Evolutionary conservation across 2,888 invertebrate species (phyloP).

Genomic region (Meiosimyza decipiens): DNA sequence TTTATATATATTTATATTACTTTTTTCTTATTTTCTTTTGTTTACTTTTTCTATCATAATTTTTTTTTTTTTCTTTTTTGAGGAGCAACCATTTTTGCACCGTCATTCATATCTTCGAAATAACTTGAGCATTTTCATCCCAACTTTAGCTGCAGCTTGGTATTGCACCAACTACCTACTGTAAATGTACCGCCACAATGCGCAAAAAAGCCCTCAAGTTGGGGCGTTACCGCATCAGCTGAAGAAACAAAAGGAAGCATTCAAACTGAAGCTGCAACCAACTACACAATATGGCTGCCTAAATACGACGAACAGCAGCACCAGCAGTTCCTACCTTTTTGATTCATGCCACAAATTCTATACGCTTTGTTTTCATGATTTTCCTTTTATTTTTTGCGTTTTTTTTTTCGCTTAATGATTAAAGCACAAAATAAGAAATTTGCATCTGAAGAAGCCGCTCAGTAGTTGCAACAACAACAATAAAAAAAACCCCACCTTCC

Average conservation of each 20-base stretch:
- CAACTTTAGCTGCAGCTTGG: background rate
- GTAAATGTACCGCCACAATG: too few relatives aligned
- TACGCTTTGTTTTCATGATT: constrained; percentile 32
- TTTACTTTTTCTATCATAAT: too few relatives aligned
- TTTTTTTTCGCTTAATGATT: background rate
- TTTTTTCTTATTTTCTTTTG: too few relatives aligned
- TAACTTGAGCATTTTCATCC: background rate
- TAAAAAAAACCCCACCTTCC: background rate
- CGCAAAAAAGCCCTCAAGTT: too few relatives aligned
- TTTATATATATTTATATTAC: too few relatives aligned
- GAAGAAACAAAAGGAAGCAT: too few relatives aligned
- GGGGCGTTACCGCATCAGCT: too few relatives aligned
- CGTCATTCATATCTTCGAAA: constrained; percentile 7
- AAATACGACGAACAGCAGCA: too few relatives aligned
- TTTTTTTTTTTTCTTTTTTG: too few relatives aligned
- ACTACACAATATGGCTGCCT: too few relatives aligned
- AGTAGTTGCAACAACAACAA: background rate
- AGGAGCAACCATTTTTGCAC: background rate
- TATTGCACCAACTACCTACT: background rate
- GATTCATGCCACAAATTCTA: constrained; percentile 26
- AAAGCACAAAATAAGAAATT: constrained; percentile 40
- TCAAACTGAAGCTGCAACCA: too few relatives aligned
- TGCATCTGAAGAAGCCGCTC: constrained; percentile 43
- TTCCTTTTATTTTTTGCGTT: background rate
- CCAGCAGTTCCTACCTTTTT: constrained; percentile 17